Percentiles rank a stretch among this genome's conserved stretches.
phyloP scores from a whole-genome alignment of 2,113 vertebrate species.

The Menura novaehollandiae region DNA sequence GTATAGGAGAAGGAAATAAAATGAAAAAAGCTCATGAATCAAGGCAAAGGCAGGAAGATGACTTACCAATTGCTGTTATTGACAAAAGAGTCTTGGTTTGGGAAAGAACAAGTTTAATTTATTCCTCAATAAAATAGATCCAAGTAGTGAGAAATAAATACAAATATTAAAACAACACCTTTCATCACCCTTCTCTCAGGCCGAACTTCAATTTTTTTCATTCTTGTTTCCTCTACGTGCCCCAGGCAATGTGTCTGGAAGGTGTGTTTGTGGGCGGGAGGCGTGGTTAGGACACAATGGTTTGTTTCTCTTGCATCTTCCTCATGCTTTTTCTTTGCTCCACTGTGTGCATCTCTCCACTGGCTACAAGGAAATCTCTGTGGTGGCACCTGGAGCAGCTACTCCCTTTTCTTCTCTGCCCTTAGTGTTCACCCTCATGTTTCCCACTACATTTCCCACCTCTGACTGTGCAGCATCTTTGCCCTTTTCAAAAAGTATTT shows the following conservation, averaged over 20 bases:
- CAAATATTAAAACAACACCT: not conserved
- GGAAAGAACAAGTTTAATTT: not conserved
- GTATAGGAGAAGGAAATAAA: not conserved
- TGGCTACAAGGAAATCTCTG: not conserved
- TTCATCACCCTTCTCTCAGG: not conserved
- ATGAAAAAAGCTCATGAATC: not conserved
- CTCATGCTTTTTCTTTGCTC: not conserved
- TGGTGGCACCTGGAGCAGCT: not conserved
- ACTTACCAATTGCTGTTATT: not conserved
- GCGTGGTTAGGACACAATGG: rapidly evolving
- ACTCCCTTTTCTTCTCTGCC: not conserved
- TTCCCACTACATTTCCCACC: not conserved
- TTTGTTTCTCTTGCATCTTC: not conserved
- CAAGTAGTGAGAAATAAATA: not conserved
- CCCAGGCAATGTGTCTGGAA: rapidly evolving
- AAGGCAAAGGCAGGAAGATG: not conserved
- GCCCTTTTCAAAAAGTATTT: not conserved
- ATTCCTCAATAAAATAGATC: not conserved
- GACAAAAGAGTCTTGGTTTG: not conserved
- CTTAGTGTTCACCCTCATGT: not conserved
- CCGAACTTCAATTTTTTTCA: not conserved
- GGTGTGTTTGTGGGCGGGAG: rapidly evolving
- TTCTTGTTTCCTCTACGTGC: not conserved
- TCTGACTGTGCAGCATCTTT: not conserved
- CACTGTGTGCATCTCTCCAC: too few relatives aligned